phyloP scores from a whole-genome alignment of 2,888 invertebrate genomes.

The Lasioglossum morio region DNA sequence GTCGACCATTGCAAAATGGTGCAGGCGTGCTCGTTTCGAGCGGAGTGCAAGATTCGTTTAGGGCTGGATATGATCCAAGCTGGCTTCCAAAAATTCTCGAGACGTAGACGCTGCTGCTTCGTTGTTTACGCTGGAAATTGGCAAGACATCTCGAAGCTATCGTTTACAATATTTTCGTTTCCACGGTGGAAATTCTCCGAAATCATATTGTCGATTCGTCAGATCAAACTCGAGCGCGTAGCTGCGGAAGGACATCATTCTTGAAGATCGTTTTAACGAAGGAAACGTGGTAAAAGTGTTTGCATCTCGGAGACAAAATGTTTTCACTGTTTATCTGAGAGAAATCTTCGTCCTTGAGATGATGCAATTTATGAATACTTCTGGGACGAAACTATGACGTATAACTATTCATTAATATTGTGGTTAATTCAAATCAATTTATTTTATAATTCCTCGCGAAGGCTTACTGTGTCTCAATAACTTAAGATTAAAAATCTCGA shows the following conservation, averaged over 20 bases:
- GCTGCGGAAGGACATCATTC: not conserved
- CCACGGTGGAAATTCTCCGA: not conserved
- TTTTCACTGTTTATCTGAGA: not conserved
- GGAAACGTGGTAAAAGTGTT: not conserved
- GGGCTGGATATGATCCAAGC: not conserved
- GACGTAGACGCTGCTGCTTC: not conserved
- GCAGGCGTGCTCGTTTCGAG: not conserved
- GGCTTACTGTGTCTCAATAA: not conserved
- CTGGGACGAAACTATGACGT: not conserved
- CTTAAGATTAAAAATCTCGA: not conserved
- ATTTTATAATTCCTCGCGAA: too few species aligned
- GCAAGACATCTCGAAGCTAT: constrained; percentile 6
- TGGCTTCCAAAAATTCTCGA: not conserved
- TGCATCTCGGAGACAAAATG: not conserved
- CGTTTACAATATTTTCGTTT: constrained; percentile 1
- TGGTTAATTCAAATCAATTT: not conserved
- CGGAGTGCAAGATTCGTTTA: not conserved
- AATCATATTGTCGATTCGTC: constrained; percentile 3
- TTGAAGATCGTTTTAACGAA: not conserved
- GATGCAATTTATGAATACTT: not conserved
- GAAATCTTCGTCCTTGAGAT: not conserved
- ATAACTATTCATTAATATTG: not conserved
- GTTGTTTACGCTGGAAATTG: not conserved
- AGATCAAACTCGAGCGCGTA: not conserved
- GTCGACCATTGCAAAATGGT: not conserved